Evolutionary conservation across 2,888 invertebrate species (phyloP).

Genomic region (Siphonodentalium dalli): DNA sequence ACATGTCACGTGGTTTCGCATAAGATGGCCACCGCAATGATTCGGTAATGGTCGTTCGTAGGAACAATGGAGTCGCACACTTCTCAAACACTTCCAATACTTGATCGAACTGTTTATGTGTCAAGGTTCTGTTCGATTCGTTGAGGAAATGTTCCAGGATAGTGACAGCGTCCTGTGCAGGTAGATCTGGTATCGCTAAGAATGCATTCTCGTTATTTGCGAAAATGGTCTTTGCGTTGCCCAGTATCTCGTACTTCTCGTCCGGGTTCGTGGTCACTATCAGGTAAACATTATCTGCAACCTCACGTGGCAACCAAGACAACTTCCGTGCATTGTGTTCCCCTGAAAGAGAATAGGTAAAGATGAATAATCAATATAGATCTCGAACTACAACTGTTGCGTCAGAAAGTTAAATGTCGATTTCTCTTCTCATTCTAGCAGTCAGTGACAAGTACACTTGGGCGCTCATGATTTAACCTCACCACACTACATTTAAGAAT

Average conservation of each 20-base stretch:
- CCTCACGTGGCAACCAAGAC: slow-evolving; percentile 78
- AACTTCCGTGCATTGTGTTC: slow-evolving; percentile 71
- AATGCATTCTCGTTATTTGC: slow-evolving; percentile 35
- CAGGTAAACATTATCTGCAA: slow-evolving; percentile 79
- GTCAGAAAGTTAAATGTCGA: no score
- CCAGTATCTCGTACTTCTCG: slow-evolving; percentile 44
- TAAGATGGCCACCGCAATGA: slow-evolving; percentile 50
- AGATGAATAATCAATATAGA: background rate
- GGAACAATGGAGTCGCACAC: slow-evolving; percentile 50
- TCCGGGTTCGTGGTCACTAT: slow-evolving; percentile 66
- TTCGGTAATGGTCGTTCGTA: slow-evolving; percentile 50
- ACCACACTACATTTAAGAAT: no score
- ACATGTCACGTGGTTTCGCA: slow-evolving; percentile 32
- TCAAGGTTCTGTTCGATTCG: slow-evolving; percentile 34
- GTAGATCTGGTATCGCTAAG: slow-evolving; percentile 45
- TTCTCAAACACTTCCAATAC: slow-evolving; percentile 72
- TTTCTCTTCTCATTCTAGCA: no score
- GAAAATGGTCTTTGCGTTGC: slow-evolving; percentile 35
- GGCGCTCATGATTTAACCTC: no score
- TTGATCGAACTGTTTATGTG: slow-evolving; percentile 72
- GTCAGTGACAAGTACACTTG: no score
- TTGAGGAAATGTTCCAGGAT: slow-evolving; percentile 50
- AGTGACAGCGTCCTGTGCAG: slow-evolving; percentile 39
- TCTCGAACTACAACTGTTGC: background rate
- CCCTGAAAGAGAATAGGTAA: slow-evolving; percentile 43